Conservation (phyloP, 2,113 vertebrate species). For the Lampris incognitus region DNA sequence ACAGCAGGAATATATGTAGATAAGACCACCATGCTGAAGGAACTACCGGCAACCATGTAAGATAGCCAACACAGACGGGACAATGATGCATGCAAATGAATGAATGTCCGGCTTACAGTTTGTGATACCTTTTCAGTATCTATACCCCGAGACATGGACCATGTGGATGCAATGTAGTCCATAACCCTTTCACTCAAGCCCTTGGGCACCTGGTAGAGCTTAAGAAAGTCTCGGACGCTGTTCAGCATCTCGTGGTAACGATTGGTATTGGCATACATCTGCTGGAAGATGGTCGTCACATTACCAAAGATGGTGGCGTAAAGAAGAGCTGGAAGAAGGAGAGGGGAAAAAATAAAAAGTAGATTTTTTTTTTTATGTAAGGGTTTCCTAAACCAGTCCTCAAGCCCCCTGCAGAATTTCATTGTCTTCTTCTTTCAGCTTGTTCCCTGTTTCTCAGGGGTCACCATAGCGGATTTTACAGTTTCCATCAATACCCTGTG, state of each 20-base stretch:
- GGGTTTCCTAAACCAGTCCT: neutral
- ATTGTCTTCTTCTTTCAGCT: no score
- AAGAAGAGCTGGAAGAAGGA: constrained; percentile 87
- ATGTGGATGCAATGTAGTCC: constrained; percentile 99
- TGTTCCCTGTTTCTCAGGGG: no score
- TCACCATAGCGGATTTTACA: no score
- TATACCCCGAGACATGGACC: constrained; percentile 99
- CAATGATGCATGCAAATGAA: constrained; percentile 11
- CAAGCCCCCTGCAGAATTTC: no score
- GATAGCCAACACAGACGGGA: neutral
- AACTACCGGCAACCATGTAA: neutral
- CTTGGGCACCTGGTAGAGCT: constrained; percentile 99
- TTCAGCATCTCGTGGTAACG: constrained; percentile 99
- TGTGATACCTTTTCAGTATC: constrained; percentile 95
- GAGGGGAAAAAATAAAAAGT: neutral
- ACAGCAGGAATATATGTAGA: no score
- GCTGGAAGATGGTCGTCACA: constrained; percentile 99
- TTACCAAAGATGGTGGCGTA: constrained; percentile 99
- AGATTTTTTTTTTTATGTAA: neutral
- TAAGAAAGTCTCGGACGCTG: constrained; percentile 97
- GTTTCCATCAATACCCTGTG: no score
- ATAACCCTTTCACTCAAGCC: constrained; percentile 97
- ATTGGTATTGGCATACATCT: constrained; percentile 99
- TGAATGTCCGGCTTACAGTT: constrained; percentile 28
- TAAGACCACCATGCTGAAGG: neutral